These are phyloP conservation scores for Hemicentrotus pulcherrimus DNA, from an alignment of 35 echinoderm and acorn worm species.

Conservation along the genomic window DNA sequence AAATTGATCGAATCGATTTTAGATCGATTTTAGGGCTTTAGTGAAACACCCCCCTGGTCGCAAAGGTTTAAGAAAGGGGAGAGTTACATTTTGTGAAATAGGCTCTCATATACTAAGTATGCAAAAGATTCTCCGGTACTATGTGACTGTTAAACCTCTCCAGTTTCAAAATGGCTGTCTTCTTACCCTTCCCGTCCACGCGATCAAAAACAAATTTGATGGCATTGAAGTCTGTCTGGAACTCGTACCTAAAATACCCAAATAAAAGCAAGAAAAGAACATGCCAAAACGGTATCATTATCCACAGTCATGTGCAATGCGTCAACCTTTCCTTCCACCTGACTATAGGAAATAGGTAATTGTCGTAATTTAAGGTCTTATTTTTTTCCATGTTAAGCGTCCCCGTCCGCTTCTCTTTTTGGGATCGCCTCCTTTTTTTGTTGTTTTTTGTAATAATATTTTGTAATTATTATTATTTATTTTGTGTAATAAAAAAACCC, in stretches of 20 bases:
- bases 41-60: too few species aligned
- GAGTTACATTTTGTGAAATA: too few species aligned
- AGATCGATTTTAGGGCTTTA: too few species aligned
- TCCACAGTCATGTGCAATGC: neutral
- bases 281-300: too few species aligned
- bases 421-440: neutral
- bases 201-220: conserved; percentile 65
- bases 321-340: neutral
- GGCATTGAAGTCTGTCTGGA: conserved; percentile 61
- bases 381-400: too few species aligned
- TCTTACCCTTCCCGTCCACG: conserved; percentile 47
- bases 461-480: too few species aligned
- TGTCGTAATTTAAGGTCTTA: too few species aligned
- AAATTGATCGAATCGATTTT: too few species aligned
- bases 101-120: too few species aligned
- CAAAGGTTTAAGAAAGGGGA: neutral
- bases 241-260: conserved; percentile 59
- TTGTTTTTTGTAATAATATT: neutral
- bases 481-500: too few species aligned
- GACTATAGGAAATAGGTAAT: too few species aligned
- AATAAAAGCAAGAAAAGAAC: neutral
- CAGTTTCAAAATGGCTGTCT: conserved; percentile 51
- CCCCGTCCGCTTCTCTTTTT: too few species aligned
- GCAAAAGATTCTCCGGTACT: conserved; percentile 51
- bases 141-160: conserved; percentile 66